These are phyloP conservation scores for Setophaga petechia DNA, from an alignment of 2,113 vertebrate genomes.

Conservation along the genomic window DNA sequence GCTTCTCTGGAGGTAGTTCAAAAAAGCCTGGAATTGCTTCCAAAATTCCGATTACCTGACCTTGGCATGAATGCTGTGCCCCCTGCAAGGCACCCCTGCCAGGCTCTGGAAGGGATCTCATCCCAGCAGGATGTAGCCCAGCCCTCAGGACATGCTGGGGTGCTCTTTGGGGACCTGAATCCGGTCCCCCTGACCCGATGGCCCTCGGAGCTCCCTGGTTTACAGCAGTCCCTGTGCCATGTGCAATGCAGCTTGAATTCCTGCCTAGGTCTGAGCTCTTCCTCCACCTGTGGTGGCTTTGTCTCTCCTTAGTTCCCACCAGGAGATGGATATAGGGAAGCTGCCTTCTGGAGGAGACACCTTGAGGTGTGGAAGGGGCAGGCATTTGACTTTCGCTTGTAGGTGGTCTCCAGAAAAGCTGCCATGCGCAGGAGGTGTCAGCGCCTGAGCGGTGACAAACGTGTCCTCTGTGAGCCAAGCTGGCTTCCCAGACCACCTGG, in stretches of 20 bases:
- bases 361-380: background rate
- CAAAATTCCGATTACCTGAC: background rate
- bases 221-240: background rate
- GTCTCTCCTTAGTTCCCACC: background rate
- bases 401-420: background rate
- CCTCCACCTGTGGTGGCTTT: background rate
- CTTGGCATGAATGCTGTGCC: background rate
- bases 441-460: background rate
- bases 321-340: background rate
- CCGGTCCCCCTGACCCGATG: rapidly evolving
- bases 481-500: background rate
- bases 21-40: background rate
- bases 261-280: background rate
- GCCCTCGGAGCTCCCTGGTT: background rate
- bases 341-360: background rate
- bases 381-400: background rate
- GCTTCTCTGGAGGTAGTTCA: background rate
- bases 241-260: background rate
- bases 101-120: background rate
- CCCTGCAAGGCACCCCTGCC: background rate
- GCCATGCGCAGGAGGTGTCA: background rate
- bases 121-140: background rate
- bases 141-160: background rate
- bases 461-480: background rate
- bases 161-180: background rate